These are phyloP conservation scores for Sitta europaea DNA, from an alignment of 2,113 vertebrate genomes.

Conservation along the genomic window DNA sequence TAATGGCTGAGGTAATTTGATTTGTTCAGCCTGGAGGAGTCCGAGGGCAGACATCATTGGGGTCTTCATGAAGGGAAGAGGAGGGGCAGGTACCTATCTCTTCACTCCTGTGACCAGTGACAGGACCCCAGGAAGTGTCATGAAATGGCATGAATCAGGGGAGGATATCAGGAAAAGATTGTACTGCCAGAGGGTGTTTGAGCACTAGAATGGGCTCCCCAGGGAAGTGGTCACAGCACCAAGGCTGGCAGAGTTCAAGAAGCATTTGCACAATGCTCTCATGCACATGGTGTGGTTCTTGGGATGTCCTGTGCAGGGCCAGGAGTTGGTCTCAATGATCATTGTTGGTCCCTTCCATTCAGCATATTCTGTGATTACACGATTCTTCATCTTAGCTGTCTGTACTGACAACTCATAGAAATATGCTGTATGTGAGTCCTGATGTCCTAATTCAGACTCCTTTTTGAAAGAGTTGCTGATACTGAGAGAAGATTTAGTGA, in stretches of 20 bases:
- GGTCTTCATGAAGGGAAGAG: neutral
- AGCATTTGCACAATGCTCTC: neutral
- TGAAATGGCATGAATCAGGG: neutral
- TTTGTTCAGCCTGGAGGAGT: neutral
- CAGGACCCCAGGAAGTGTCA: neutral
- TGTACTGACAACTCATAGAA: neutral
- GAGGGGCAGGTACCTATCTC: neutral
- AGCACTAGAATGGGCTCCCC: neutral
- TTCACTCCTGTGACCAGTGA: neutral
- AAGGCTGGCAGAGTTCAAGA: neutral
- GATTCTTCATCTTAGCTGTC: neutral
- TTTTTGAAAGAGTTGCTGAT: neutral
- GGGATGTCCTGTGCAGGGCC: neutral
- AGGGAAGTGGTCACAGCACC: neutral
- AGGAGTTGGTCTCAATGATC: neutral
- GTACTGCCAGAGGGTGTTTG: neutral
- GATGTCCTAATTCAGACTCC: neutral
- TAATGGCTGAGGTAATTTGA: fast-evolving
- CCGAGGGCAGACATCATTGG: neutral
- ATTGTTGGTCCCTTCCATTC: neutral
- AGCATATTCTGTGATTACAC: neutral
- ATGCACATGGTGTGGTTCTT: neutral
- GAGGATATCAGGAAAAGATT: neutral
- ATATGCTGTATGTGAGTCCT: neutral
- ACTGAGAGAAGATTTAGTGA: neutral